These are phyloP conservation scores for Tauraco hartlaubi DNA, from an alignment of 2,797 vertebrate genomes.

Conservation along the genomic window DNA sequence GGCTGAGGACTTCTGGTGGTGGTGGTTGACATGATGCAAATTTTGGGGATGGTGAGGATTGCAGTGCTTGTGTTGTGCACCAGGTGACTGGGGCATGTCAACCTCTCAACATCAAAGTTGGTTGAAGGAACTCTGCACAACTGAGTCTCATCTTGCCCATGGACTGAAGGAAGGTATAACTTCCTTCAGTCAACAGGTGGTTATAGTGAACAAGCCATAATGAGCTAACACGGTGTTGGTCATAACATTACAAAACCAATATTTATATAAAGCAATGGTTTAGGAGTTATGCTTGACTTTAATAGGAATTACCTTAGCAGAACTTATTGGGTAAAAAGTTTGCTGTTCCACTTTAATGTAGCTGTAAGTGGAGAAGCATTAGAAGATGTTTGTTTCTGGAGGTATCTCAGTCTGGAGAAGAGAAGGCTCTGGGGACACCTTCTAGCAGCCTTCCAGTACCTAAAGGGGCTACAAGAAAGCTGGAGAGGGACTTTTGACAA, in stretches of 20 bases:
- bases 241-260: neutral
- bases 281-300: neutral
- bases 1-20: neutral
- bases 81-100: neutral
- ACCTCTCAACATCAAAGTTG: neutral
- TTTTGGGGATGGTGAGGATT: neutral
- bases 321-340: neutral
- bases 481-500: too few relatives aligned
- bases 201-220: neutral
- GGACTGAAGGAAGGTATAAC: neutral
- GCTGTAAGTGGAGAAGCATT: neutral
- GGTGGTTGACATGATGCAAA: accelerated
- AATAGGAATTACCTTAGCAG: neutral
- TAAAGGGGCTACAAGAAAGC: too few relatives aligned
- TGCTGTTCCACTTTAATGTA: neutral
- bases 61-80: neutral
- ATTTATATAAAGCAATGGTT: neutral
- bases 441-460: too few relatives aligned
- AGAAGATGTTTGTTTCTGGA: neutral
- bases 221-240: neutral
- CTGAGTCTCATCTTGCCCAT: neutral
- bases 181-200: neutral
- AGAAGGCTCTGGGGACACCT: too few relatives aligned
- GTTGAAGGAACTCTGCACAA: neutral
- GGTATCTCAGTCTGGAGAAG: neutral